Conservation (phyloP, 2,797 vertebrate genomes). For the Remorina albescens region DNA sequence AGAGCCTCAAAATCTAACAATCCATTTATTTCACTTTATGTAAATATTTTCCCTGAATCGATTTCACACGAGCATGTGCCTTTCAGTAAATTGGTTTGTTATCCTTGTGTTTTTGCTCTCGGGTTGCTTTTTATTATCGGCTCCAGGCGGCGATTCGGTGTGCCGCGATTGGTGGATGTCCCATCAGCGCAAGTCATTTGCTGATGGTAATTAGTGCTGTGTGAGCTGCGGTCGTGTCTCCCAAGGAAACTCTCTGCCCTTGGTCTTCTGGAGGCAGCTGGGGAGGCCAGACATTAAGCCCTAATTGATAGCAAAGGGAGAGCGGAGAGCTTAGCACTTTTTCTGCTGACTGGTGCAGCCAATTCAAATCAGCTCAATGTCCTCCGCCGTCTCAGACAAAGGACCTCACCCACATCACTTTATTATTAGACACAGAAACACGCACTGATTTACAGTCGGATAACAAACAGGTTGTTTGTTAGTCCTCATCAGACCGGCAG, state of each 20-base stretch:
- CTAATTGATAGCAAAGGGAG: slow-evolving; percentile 76
- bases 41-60: slow-evolving; percentile 29
- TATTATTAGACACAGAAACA: slow-evolving; percentile 36
- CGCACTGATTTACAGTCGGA: slow-evolving; percentile 40
- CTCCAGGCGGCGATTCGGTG: slow-evolving; percentile 21
- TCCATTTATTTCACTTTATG: slow-evolving; percentile 11
- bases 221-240: slow-evolving; percentile 60
- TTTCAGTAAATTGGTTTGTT: neutral
- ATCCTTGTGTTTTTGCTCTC: neutral
- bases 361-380: slow-evolving; percentile 50
- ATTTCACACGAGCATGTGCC: neutral
- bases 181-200: slow-evolving; percentile 46
- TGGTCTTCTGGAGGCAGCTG: slow-evolving; percentile 57
- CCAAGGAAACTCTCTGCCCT: slow-evolving; percentile 66
- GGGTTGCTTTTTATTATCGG: neutral
- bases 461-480: slow-evolving; percentile 25
- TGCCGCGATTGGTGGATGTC: slow-evolving; percentile 45
- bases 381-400: slow-evolving; percentile 47
- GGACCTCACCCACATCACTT: slow-evolving; percentile 35
- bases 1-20: slow-evolving; percentile 17
- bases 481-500: neutral
- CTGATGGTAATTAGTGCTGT: slow-evolving; percentile 69
- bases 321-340: slow-evolving; percentile 54
- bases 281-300: slow-evolving; percentile 65
- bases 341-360: slow-evolving; percentile 73